Conservation (phyloP, 2,888 invertebrate genomes). For the Pristionchus mayeri region DNA sequence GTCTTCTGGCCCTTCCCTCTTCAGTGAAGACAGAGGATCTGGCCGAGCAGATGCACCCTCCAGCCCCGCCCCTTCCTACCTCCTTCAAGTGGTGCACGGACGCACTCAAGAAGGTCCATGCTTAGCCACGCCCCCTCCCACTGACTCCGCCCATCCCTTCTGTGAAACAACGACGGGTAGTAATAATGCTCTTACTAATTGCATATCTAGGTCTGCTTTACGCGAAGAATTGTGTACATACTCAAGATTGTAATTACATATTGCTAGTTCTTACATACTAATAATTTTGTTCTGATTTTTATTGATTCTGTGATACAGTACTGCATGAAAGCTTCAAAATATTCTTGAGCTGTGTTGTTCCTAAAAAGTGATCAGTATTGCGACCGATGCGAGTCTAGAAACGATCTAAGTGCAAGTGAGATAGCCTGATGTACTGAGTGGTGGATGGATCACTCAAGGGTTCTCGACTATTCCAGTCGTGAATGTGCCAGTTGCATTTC, state of each 20-base stretch:
- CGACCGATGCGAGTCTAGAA: too few species aligned
- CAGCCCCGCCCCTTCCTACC: neutral
- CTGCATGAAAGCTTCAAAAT: too few species aligned
- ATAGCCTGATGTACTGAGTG: too few species aligned
- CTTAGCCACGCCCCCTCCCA: neutral
- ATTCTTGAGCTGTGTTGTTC: too few species aligned
- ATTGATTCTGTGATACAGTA: too few species aligned
- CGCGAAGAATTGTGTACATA: neutral
- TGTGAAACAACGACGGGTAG: neutral
- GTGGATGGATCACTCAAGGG: too few species aligned
- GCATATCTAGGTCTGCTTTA: conserved; percentile 3
- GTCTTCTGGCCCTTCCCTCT: neutral
- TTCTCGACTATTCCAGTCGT: too few species aligned
- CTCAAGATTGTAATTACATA: neutral
- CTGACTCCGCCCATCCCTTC: neutral
- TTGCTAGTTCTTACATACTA: too few species aligned
- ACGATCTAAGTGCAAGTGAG: too few species aligned
- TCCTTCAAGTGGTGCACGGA: conserved; percentile 10
- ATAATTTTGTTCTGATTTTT: too few species aligned
- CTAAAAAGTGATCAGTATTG: too few species aligned
- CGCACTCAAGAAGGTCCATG: conserved; percentile 31
- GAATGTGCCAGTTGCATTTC: too few species aligned
- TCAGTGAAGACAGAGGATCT: neutral
- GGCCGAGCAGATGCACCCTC: neutral
- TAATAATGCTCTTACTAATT: neutral